Base-by-base conservation (phyloP, 2,888 invertebrate genomes). In the Amiota communis region DNA sequence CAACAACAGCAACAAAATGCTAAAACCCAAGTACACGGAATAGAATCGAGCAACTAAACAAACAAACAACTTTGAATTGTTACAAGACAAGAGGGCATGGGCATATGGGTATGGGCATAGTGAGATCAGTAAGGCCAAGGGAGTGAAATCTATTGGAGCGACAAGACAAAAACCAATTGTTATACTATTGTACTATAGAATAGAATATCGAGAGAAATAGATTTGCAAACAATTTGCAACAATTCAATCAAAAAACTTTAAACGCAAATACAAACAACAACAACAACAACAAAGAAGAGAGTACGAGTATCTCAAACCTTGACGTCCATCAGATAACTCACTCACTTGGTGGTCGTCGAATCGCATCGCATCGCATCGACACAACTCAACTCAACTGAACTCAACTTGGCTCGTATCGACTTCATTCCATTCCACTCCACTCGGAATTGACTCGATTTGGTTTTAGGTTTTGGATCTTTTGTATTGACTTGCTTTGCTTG, bases 191-290 rank as follows among this genome's bases (percentile, higher is more conserved):
- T 36, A 36, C 36, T 36, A 36, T 36, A 36, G 36, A 36, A 36
- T 36, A 36, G 36, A 36, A 36, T 36, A 36, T 72, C 49, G 36
- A 76, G 67, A 71, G 79, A 83, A 83, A 83, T 83, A 83, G 84
- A 83, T 86, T 84, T 80, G 81, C 81, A 83, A 86, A 83, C 86
- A 87, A 82, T 84, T 87, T 87, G 84, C 87, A 87, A 86, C 86
- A 87, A 87, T 87, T 87, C 87, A 87, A 87, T 87, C 87, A 87
- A 87, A 87, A 86, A 84, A 83, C 83, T 83, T 83, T 84, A 84
- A 84, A 84, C 83, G 80, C 83, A 83, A 83, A 84, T 80, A 81
- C 80, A 80, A 70, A 75, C 69, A 76, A 59, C 74, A 59, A 13
- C 76, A 61, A 53, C 9, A 13, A 56, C 64, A 71, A 74, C 73